Evolutionary conservation across 2,113 vertebrate species (phyloP).

Genomic region (Actinemys pallida): DNA sequence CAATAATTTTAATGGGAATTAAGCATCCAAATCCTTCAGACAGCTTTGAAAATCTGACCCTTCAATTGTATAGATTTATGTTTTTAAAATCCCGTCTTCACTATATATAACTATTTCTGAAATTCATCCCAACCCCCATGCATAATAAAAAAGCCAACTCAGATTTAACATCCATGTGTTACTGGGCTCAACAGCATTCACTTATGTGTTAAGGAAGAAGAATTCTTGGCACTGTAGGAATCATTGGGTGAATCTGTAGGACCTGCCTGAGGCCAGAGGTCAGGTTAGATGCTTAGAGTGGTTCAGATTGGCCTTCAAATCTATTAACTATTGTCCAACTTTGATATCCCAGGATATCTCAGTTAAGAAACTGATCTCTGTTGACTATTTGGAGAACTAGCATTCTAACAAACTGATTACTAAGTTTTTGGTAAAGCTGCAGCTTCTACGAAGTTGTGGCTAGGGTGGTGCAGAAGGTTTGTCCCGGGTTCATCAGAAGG

Average conservation of each 20-base stretch:
- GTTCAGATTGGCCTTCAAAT: not conserved
- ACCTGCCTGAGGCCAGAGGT: not conserved
- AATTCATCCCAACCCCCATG: not conserved
- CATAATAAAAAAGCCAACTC: not conserved
- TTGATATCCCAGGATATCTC: not conserved
- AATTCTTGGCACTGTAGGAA: not conserved
- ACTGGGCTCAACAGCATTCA: rapidly evolving
- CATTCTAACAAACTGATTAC: not conserved
- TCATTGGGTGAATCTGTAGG: not conserved
- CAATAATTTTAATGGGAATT: not conserved
- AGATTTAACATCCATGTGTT: not conserved
- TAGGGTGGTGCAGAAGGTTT: rapidly evolving
- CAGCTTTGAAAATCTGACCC: constrained; percentile 10
- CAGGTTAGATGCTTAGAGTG: not conserved
- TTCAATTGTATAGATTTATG: not conserved
- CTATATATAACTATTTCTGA: not conserved
- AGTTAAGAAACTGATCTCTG: not conserved
- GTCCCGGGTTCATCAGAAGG: not conserved
- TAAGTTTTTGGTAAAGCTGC: not conserved
- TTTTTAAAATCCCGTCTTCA: not conserved
- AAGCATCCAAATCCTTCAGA: not conserved
- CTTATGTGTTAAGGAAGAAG: not conserved
- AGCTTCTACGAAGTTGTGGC: not conserved
- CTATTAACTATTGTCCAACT: not conserved
- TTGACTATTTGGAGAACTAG: rapidly evolving